These are phyloP conservation scores for Acrobasis suavella DNA, from an alignment of 2,888 invertebrate genomes.

Conservation along the genomic window DNA sequence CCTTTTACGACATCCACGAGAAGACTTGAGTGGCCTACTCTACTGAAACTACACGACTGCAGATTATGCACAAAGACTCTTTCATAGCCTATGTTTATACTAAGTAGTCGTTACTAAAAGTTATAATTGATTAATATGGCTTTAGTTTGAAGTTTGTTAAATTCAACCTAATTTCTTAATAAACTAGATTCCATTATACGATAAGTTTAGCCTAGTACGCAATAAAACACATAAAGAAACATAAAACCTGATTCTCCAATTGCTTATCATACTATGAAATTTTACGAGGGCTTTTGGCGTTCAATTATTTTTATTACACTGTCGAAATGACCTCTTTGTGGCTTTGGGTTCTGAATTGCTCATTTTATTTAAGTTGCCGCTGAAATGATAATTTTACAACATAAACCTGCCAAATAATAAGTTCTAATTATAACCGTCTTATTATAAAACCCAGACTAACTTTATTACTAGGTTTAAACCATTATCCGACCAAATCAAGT, in stretches of 20 bases:
- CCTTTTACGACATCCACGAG: too few species aligned
- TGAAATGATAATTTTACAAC: slow-evolving; percentile 5
- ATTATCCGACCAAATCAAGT: too few species aligned
- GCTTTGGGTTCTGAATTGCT: background rate
- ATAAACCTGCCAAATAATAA: slow-evolving; percentile 8
- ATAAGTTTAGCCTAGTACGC: background rate
- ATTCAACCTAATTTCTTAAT: too few species aligned
- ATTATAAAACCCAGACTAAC: too few species aligned
- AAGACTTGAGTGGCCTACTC: too few species aligned
- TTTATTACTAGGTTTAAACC: too few species aligned
- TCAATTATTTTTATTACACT: slow-evolving; percentile 12
- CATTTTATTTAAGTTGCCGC: slow-evolving; percentile 10
- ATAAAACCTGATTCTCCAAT: slow-evolving; percentile 1
- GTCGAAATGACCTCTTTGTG: slow-evolving; percentile 8
- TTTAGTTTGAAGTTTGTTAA: too few species aligned
- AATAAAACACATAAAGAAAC: background rate
- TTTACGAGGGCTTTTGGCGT: slow-evolving; percentile 3
- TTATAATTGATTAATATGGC: too few species aligned
- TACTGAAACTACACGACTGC: too few species aligned
- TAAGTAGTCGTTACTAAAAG: too few species aligned
- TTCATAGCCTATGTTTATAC: too few species aligned
- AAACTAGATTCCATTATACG: background rate
- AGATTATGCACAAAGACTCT: too few species aligned
- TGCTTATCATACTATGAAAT: background rate
- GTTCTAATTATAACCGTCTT: slow-evolving; percentile 3